Evolutionary conservation across 2,113 vertebrate genomes (phyloP), one percentile per base, ranked within the genome.

Genomic region (Meriones unguiculatus): DNA sequence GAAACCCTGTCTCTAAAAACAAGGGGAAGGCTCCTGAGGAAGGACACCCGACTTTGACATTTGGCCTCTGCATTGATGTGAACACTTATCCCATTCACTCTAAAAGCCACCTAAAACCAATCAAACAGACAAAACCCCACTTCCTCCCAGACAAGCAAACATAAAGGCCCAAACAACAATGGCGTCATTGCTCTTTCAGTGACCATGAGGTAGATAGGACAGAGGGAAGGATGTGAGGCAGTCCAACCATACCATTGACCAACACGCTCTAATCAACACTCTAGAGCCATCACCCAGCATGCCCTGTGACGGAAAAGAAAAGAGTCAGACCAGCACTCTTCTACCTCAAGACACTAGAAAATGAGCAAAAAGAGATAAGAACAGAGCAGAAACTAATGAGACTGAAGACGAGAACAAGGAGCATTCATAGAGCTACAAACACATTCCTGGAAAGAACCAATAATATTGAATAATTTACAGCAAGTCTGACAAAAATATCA

Each of bases 381-480:
- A 67, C 7, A 57, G 72, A 78, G 30, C 65, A 89, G 35, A 85
- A 85, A 72, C 15, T 2, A 12, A 52, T 77, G 17, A 70, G 81
- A 59, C 2, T 13, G 52, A 84, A 92, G 81, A 2, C 25, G 17
- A 91, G 77, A 92, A n/a, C 62, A 72, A 22, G n/a, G 38, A 88
- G 28, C 41, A 72, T 50, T 25, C 38, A 82, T 67, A 59, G 89
- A 76, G 87, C 35, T 20, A 38, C 59, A 89, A 38, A 1, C 32
- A 84, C 13, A 0, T 92, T 62, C 32, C 70, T 77, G 75, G 17
- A 62, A 89, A 82, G 50, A n/a, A 62, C n/a, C 62, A 64, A 69
- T 88, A 87, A 50, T 59, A 88, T 20, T 93, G 32, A 85, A 70
- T 28, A 81, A 93, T 25, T 54, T 95, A 22, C 65, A 87, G 69